These are phyloP conservation scores for Chrysotoxum bicinctum DNA, from an alignment of 2,888 invertebrate species.

Conservation along the genomic window DNA sequence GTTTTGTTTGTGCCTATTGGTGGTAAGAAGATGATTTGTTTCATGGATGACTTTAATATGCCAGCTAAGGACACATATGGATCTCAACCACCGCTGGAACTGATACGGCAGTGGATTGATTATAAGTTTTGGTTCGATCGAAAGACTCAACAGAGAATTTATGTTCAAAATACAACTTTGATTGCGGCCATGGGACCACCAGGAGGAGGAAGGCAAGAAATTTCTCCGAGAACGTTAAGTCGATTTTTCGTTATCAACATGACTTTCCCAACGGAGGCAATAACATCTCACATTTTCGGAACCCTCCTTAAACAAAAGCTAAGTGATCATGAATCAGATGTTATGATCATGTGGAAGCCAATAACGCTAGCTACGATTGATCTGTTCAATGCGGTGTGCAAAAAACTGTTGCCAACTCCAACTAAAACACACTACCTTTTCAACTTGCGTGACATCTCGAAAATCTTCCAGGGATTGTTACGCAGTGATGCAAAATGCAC, in stretches of 20 bases:
- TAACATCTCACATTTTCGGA: conserved; percentile 91
- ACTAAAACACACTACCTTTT: conserved; percentile 95
- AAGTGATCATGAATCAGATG: conserved; percentile 89
- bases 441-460: conserved; percentile 93
- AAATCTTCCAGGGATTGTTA: conserved; percentile 91
- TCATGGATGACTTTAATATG: conserved; percentile 97
- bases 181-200: conserved; percentile 93
- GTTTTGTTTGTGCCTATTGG: conserved; percentile 91
- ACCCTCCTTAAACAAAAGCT: conserved; percentile 92
- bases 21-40: conserved; percentile 91
- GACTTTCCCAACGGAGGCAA: conserved; percentile 90
- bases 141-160: conserved; percentile 88
- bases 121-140: conserved; percentile 96
- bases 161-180: conserved; percentile 90
- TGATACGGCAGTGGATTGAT: conserved; percentile 92
- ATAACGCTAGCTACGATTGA: conserved; percentile 89
- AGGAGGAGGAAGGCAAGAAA: conserved; percentile 91
- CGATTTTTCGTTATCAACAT: conserved; percentile 90
- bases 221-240: conserved; percentile 90
- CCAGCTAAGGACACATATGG: conserved; percentile 94
- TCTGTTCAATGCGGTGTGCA: conserved; percentile 88
- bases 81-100: conserved; percentile 93
- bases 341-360: conserved; percentile 86
- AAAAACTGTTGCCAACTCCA: conserved; percentile 92
- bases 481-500: conserved; percentile 90